Base-by-base conservation (phyloP, 1,140 invertebrate species). In the Teleopsis dalmanni region DNA sequence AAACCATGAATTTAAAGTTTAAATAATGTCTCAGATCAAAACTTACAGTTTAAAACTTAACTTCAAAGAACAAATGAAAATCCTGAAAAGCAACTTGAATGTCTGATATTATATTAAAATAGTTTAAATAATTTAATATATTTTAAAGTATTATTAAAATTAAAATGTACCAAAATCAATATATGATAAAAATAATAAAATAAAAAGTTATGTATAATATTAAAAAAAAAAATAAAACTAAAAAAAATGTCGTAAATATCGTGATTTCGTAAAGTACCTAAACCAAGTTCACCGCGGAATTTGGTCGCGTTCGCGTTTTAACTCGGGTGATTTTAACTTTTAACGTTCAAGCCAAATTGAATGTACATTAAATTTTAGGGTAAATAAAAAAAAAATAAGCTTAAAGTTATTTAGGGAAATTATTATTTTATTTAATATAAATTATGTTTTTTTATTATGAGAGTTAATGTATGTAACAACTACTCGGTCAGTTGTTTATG, bases 261-360 rank as follows among this genome's bases (percentile, higher is more conserved):
- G 65, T 69, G 65, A 69, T 69, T 69, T 69, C 65, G 65, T 69
- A 69, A n/a, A 62, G 68, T 69, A 66, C 65, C 68, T 69, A 69
- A 69, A 66, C 63, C 65, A 66, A 65, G 69, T 69, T 69, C 65
- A 66, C 62, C 65, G 65, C 63, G 65, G 66, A 69, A 69, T 69
- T 65, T 64, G 65, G 64, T 65, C 65, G 65, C 65, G 65, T 69
- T 68, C 62, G 65, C 62, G 66, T 69, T 66, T 59, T 69, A 54
- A 57, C 65, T 69, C 65, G 65, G 65, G 65, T 69, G 65, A 69
- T 69, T 64, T 62, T 67, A 51, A 51, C 36, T 46, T n/a, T n/a
- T 51, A 51, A 51, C 42, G 44, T 46, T 43, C 37, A 44, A 50
- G 42, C 42, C 40, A 33, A 42, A 51, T n/a, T n/a, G n/a, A n/a